Base-by-base conservation (phyloP, 2,113 vertebrate genomes). In the Percina caprodes region DNA sequence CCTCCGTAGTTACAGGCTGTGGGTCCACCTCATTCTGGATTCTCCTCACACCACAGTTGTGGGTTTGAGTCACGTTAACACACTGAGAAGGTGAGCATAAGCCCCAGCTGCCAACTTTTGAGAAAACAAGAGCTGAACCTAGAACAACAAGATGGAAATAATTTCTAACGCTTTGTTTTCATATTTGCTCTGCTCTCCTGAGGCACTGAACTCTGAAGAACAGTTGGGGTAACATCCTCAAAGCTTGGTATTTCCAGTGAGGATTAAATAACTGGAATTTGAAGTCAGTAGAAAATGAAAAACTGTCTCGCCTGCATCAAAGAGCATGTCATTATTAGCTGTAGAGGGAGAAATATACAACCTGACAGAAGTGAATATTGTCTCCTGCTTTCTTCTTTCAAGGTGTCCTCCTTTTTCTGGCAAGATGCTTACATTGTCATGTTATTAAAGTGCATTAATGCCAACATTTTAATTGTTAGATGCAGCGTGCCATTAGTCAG, bases 271-370 rank as follows among this genome's bases (percentile, higher is more conserved):
- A 86, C 87, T 92, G 80, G 74, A 92, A 90, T 90, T 83, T 90
- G 80, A 92, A 90, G 85, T 86, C 74, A 33, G 83, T 69, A 33
- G 88, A 86, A 92, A 93, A 92, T 93, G 91, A 93, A 93, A 94
- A 88, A 83, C 49, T 78, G 86, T 84, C 89, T 92, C 58, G 54
- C 84, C 76, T 79, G 89, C 90, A 90, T 94, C 89, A 91, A 93
- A 91, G 89, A 89, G 77, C 85, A 89, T 91, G 90, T 89, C 91
- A 89, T 92, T 92, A 91, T 92, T 91, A 91, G 80, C 88, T 86
- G 74, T 74, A 55, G 82, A 83, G 68, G 61, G 66, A 83, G 82
- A 83, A 89, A 89, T 86, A 88, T 86, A 83, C 83, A 84, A 83
- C 85, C 61, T 92, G 91, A 90, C 83, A 89, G 85, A 85, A 83